phyloP scores from a whole-genome alignment of 2,888 invertebrate genomes.

The Cyaniris semiargus region DNA sequence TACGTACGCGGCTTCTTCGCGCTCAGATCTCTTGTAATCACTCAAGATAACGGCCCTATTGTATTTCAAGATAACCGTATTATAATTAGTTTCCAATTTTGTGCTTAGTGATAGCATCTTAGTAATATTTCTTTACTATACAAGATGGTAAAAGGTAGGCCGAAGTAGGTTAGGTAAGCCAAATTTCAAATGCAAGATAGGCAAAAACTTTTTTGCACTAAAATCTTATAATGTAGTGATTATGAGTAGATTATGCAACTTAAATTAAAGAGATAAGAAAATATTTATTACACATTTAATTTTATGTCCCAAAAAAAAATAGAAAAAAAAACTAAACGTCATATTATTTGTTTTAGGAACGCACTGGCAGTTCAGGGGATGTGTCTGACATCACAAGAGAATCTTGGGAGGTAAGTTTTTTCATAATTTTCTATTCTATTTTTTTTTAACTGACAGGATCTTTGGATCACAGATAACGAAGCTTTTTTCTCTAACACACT shows the following conservation, averaged over 20 bases:
- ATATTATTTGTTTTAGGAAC: conserved; percentile 61
- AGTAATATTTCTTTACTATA: not conserved
- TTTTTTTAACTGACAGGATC: conserved; percentile 41
- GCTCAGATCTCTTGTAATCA: conserved; percentile 44
- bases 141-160: not conserved
- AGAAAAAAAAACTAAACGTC: not conserved
- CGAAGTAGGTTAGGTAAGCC: not conserved
- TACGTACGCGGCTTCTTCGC: not conserved
- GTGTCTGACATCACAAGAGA: conserved; percentile 91
- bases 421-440: conserved; percentile 33
- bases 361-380: conserved; percentile 85
- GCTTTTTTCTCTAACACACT: conserved; percentile 57
- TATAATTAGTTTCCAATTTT: conserved; percentile 16
- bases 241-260: not conserved
- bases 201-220: not conserved
- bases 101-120: conserved; percentile 16
- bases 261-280: not conserved
- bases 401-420: conserved; percentile 93
- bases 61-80: conserved; percentile 43
- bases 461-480: conserved; percentile 53
- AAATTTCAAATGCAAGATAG: not conserved
- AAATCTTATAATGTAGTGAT: not conserved
- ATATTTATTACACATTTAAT: not conserved
- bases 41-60: conserved; percentile 58
- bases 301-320: not conserved